Evolutionary conservation across 2,888 invertebrate species (phyloP).

Genomic region (Oligia fasciuncula): DNA sequence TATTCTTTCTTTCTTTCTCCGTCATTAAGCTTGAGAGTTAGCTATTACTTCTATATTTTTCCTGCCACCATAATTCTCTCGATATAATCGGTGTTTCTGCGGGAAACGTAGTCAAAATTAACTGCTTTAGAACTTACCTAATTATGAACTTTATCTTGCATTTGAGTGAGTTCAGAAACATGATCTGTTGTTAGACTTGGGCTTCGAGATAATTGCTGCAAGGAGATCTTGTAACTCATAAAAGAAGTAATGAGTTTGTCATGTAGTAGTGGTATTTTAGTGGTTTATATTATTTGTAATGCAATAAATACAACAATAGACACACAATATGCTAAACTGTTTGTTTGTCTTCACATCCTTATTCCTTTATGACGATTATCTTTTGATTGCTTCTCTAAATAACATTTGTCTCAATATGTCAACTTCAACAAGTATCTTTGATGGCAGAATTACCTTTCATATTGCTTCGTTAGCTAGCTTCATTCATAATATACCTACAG

Average conservation of each 20-base stretch:
- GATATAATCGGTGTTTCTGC: not conserved
- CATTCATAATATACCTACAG: too few relatives aligned
- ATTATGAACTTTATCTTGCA: not conserved
- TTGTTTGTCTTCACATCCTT: constrained; percentile 19
- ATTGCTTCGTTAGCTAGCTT: not conserved
- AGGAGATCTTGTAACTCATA: not conserved
- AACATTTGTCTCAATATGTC: not conserved
- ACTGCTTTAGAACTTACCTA: not conserved
- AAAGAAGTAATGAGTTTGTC: not conserved
- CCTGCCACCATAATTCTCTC: not conserved
- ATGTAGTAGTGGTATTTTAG: not conserved
- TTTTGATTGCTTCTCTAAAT: constrained; percentile 7
- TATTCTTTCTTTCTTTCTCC: too few relatives aligned
- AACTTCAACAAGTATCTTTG: not conserved
- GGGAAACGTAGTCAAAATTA: too few relatives aligned
- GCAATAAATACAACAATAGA: not conserved
- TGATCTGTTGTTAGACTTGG: not conserved
- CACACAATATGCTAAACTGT: not conserved
- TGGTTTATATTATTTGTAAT: constrained; percentile 4
- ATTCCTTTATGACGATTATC: constrained; percentile 23
- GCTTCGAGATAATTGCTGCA: not conserved
- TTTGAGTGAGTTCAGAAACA: not conserved
- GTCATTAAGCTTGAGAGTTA: too few relatives aligned
- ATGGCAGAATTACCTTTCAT: not conserved
- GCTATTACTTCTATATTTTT: not conserved